phyloP scores from a whole-genome alignment of 1,140 invertebrate genomes.

The Arion vulgaris region DNA sequence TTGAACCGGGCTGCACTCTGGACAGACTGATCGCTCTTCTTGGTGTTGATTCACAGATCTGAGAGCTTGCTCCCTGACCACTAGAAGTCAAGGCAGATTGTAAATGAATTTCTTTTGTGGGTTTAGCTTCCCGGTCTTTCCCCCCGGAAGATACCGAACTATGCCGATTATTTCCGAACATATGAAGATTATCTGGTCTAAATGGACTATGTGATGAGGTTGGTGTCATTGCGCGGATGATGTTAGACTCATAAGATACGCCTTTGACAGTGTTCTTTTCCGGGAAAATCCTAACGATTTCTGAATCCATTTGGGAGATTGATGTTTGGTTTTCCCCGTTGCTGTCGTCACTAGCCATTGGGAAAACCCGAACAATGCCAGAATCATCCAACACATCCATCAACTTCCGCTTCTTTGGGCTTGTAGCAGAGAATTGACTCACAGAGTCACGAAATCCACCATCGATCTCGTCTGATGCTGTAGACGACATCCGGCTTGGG shows the following conservation, averaged over 20 bases:
- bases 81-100: background rate
- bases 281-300: slow-evolving; percentile 24
- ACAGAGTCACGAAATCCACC: background rate
- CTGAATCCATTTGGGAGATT: background rate
- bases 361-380: slow-evolving; percentile 17
- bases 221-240: background rate
- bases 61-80: background rate
- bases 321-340: background rate
- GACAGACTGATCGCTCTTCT: background rate
- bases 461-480: background rate
- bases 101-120: background rate
- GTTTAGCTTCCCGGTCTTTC: background rate
- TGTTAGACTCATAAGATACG: background rate
- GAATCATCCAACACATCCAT: slow-evolving; percentile 14
- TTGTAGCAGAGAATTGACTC: background rate
- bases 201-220: background rate
- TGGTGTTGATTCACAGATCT: background rate
- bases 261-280: background rate
- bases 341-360: background rate
- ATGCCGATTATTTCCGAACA: too few relatives aligned
- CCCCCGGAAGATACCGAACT: background rate
- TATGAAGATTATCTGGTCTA: background rate
- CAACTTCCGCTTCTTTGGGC: background rate
- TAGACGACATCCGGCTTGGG: background rate
- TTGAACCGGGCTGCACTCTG: background rate